Evolutionary conservation across 2,888 invertebrate genomes (phyloP).

Genomic region (Amphipyra berbera): DNA sequence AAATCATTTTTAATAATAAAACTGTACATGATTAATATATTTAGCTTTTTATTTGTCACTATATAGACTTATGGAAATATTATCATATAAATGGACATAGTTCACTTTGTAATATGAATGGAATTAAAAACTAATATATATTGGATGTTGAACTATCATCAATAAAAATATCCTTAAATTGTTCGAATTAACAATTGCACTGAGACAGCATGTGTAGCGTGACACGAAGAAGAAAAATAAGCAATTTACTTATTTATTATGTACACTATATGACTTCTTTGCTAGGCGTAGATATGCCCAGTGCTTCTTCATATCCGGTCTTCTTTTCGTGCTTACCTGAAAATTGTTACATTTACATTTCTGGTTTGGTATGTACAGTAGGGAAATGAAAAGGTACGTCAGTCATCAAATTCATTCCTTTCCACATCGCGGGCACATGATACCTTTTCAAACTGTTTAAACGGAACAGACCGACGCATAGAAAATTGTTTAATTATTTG

Average conservation of each 20-base stretch:
- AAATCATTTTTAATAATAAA: constrained; percentile 84
- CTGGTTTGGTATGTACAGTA: too few species aligned
- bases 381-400: too few species aligned
- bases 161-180: constrained; percentile 76
- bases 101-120: constrained; percentile 76
- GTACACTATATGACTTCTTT: constrained; percentile 93
- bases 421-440: too few species aligned
- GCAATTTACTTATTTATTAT: constrained; percentile 65
- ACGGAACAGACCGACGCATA: too few species aligned
- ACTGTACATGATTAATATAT: constrained; percentile 86
- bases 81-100: constrained; percentile 83
- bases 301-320: constrained; percentile 96
- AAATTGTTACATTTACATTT: constrained; percentile 49
- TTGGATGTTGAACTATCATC: constrained; percentile 70
- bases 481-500: too few species aligned
- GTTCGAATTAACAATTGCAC: constrained; percentile 87
- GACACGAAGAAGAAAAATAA: constrained; percentile 67
- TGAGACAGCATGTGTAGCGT: constrained; percentile 77
- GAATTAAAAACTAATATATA: constrained; percentile 75
- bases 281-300: constrained; percentile 97
- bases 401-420: too few species aligned
- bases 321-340: constrained; percentile 90
- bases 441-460: too few species aligned
- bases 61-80: constrained; percentile 77
- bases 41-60: constrained; percentile 74